A percentile compares a stretch with the other conserved stretches of the same genome.
These are phyloP conservation scores for Geophilus truncorum DNA, from an alignment of 2,888 invertebrate genomes.

Conservation along the genomic window DNA sequence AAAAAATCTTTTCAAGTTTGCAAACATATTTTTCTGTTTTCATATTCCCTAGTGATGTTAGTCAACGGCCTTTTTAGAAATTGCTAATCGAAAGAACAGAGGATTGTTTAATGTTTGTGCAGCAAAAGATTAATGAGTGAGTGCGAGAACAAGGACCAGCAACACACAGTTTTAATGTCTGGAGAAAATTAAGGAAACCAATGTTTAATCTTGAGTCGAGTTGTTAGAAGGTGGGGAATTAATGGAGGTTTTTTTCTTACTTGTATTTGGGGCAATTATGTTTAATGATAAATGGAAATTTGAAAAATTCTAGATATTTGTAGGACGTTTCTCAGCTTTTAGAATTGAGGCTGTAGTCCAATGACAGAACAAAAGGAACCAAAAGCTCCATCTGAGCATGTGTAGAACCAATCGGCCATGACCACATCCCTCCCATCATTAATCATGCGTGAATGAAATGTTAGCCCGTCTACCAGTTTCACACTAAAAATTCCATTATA, in stretches of 20 bases:
- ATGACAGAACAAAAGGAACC: constrained; percentile 11
- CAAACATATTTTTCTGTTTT: not conserved
- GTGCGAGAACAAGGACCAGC: not conserved
- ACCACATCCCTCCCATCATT: constrained; percentile 23
- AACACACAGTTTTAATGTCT: not conserved
- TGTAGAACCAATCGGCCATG: constrained; percentile 13
- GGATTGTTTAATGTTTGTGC: not conserved
- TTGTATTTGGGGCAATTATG: not conserved
- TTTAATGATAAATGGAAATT: not conserved
- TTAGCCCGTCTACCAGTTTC: constrained; percentile 10
- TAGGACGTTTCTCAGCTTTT: not conserved
- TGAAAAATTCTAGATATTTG: not conserved
- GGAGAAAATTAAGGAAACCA: not conserved
- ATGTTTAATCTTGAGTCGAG: not conserved
- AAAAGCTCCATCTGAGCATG: constrained; percentile 16
- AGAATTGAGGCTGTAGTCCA: not conserved
- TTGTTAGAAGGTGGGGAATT: not conserved
- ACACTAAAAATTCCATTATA: constrained; percentile 7
- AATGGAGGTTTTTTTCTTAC: not conserved
- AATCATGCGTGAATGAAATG: constrained; percentile 27
- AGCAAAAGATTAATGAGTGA: not conserved
- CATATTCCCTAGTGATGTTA: not conserved
- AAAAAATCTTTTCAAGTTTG: not conserved
- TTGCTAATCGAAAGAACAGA: not conserved
- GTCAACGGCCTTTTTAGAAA: not conserved